Evolutionary conservation across 2,888 invertebrate genomes (phyloP), one percentile per base, ranked within the genome.

Genomic region (Tinea pellionella): DNA sequence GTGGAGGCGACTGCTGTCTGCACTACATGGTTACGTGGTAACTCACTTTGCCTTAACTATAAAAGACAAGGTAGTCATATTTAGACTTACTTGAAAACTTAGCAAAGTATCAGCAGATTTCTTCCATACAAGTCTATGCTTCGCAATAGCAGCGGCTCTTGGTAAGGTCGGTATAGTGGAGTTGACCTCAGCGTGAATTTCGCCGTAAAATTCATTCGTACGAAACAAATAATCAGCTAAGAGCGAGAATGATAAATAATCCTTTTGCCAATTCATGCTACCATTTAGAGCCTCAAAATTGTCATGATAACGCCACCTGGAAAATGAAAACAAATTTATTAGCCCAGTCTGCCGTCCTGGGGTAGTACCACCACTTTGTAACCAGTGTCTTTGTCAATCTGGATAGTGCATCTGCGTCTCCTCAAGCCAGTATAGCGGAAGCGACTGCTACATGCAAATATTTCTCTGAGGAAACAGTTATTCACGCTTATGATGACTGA

Each of bases 251-350:
- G 84, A 77, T 0, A 88, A 67, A 64, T 82, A 80, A 64, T 88
- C 86, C 62, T 84, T 77, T 61, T 88, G 85, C 88, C 88, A 88
- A 68, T 84, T 85, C 88, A 88, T 88, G 63, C 87, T 88, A 61
- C 88, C 88, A 72, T 87, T 87, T 0, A 88, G 56, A 0, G 84
- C 78, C 75, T 88, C 88, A 0, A 87, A 71, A 64, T 88, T 88
- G 68, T 88, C 88, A 62, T 83, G 78, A 74, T 87, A 88, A 12
- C 84, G 85, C 88, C 88, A 88, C 79, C 88, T 88, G 61, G 51
- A 15, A 56, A 19, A 47, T 18, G 12, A 51, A 30, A 24, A 24
- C 6, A 24, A 3, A 24, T 24, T n/a, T n/a, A n/a, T n/a, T n/a
- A n/a, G n/a, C n/a, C n/a, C n/a, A n/a, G n/a, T n/a, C n/a, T n/a